These are phyloP conservation scores for Numenius phaeopus DNA, from an alignment of 2,797 vertebrate genomes.

Conservation along the genomic window DNA sequence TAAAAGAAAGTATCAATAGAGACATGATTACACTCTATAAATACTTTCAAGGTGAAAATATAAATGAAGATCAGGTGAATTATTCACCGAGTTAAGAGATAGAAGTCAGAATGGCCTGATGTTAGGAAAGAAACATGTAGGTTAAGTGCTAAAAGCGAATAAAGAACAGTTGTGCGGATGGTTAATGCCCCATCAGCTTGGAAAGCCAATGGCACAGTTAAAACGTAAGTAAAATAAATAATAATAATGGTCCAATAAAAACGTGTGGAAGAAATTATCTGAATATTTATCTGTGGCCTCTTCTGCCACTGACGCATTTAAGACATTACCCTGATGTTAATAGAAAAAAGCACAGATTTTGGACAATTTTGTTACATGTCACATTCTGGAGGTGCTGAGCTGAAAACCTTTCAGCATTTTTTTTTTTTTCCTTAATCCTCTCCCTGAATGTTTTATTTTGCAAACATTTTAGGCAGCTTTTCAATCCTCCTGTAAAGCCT, in stretches of 20 bases:
- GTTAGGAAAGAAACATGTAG: neutral
- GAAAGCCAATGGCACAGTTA: constrained; percentile 14
- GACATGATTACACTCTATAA: constrained; percentile 53
- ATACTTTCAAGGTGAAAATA: constrained; percentile 69
- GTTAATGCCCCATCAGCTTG: neutral
- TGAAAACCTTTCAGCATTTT: neutral
- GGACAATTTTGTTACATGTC: neutral
- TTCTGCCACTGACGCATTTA: neutral
- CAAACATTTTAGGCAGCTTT: constrained; percentile 29
- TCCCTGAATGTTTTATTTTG: constrained; percentile 10
- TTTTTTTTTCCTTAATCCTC: constrained; percentile 13
- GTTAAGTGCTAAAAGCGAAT: constrained; percentile 30
- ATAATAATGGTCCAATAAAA: constrained; percentile 40
- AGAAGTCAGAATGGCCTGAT: neutral
- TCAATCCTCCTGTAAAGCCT: neutral
- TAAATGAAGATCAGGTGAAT: constrained; percentile 58
- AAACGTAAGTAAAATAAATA: constrained; percentile 35
- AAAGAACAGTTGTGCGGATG: neutral
- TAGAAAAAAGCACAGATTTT: neutral
- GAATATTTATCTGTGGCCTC: constrained; percentile 31
- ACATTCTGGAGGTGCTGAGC: neutral
- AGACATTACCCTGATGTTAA: neutral
- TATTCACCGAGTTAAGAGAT: neutral
- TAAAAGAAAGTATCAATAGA: constrained; percentile 29
- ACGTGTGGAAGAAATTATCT: constrained; percentile 9